Base-by-base conservation (phyloP, 2,888 invertebrate species). In the Lithophane leautieri region DNA sequence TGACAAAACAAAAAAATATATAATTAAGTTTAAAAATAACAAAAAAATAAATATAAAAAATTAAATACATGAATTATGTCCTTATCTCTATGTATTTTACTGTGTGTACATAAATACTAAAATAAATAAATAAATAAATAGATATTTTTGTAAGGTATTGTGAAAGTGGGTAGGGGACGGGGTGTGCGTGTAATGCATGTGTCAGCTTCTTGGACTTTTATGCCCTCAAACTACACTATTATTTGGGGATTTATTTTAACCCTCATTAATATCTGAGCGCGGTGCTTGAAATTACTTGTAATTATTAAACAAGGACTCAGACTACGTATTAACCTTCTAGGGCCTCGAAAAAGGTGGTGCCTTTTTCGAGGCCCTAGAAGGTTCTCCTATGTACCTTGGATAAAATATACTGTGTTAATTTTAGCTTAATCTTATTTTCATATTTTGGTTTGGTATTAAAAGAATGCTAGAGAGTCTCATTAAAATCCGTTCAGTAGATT, bases 401-500 rank as follows among this genome's bases (percentile, higher is more conserved):
- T 42, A 34, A 28, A 61, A 47, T 60, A 28, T 14, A 40, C 40
- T 2, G 7, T 2, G 7, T 11, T 25, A 2, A 65, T 52, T 42
- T 50, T 14, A 52, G 22, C 19, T 2, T n/a, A 16, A 25, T 54
- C 7, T 42, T n/a, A 67, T 47, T 52, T 44, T 4, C 34, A 56
- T 34, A 50, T 58, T 58, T 16, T 25, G 1, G 34, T n/a, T 25
- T 25, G 6, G 34, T 22, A 42, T 63, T 50, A 61, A 77, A 78
- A 66, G 19, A 70, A 62, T 71, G 71, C 52, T 63, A 58, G 61
- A 79, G 50, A 78, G 44, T 63, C 76, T 74, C 79, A 60, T 85
- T 86, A 79, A 73, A 86, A 82, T 85, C 50, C 73, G 76, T 76
- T 86, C 25, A 86, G 84, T 82, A 75, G 61, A 58, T 75, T 79